Evolutionary conservation across 2,888 invertebrate genomes (phyloP).

Genomic region (Volucella inanis): DNA sequence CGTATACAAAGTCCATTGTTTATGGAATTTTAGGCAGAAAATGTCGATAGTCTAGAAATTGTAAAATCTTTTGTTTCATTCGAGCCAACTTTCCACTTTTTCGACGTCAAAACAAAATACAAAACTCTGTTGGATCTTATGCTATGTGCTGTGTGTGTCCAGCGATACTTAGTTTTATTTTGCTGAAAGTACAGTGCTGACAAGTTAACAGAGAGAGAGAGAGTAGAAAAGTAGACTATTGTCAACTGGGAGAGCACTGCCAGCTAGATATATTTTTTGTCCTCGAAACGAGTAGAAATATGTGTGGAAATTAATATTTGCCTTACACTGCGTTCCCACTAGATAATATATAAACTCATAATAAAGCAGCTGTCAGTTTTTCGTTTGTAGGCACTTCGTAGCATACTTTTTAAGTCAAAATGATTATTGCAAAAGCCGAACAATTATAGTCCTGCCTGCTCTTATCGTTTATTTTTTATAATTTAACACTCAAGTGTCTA

Average conservation of each 20-base stretch:
- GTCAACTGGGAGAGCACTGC: conserved; percentile 12
- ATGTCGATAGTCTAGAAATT: conserved; percentile 69
- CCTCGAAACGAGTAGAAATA: neutral
- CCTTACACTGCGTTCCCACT: too few species aligned
- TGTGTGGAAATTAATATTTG: too few species aligned
- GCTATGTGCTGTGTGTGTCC: neutral
- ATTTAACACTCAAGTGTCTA: too few species aligned
- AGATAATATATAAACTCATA: too few species aligned
- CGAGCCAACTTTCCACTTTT: conserved; percentile 69
- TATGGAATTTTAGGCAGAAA: conserved; percentile 69
- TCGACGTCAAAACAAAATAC: conserved; percentile 71
- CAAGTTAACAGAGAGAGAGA: conserved; percentile 30
- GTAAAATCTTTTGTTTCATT: conserved; percentile 72
- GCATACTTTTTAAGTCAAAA: too few species aligned
- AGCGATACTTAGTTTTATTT: conserved; percentile 22
- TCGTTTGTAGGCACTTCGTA: too few species aligned
- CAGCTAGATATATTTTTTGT: neutral
- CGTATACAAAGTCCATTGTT: conserved; percentile 82
- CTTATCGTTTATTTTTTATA: too few species aligned
- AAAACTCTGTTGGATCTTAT: conserved; percentile 15
- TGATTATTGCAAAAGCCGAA: too few species aligned
- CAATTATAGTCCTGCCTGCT: too few species aligned
- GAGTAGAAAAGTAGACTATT: conserved; percentile 28
- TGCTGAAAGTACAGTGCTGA: conserved; percentile 3
- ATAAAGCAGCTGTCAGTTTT: too few species aligned